Evolutionary conservation across 2,888 invertebrate species (phyloP), one percentile per base, ranked within the genome.

Genomic region (Cerceris rybyensis): DNA sequence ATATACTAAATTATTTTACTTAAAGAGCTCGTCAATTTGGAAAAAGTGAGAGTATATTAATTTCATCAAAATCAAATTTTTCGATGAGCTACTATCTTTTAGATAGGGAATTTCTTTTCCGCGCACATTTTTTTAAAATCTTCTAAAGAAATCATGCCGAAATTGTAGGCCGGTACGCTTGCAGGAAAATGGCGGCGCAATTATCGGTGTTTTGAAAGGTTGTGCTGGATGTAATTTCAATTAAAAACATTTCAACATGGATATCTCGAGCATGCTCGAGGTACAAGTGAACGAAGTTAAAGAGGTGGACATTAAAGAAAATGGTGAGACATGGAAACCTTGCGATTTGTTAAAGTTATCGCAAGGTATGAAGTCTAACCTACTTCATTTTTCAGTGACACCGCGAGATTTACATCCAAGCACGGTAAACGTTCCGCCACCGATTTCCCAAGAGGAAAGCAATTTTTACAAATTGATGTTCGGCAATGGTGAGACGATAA

Each of bases 211-310:
- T 88, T 88, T 87, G 81, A 87, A 87, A 79, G 75, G 68, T 72
- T 65, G 14, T 28, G 16, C 64, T 41, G n/a, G 57, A 17, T 61
- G 14, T 50, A 49, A 54, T 66, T 41, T 59, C 41, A 46, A 57
- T 17, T 57, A 13, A 41, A 14, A 57, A 16, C 46, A 16, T 66
- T 46, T 57, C 69, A 41, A 70, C 11, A 59, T 92, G 92, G 92
- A 92, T 75, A 91, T 92, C 63, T 86, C 92, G 66, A 91, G 88
- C 55, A 89, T 92, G 86, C 89, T 92, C 60, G 91, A 92, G 73
- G 91, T 92, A 17, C 89, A 92, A 75, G 91, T 92, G 54, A 88
- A 90, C 41, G 91, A 92, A 75, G 88, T 87, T 41, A 88, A 86
- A 65, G 85, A 88, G 14, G 66, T 78, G 43, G 86, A 90, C 0